Base-by-base conservation (phyloP, 2,797 vertebrate species). In the Pangasius larnaudii region DNA sequence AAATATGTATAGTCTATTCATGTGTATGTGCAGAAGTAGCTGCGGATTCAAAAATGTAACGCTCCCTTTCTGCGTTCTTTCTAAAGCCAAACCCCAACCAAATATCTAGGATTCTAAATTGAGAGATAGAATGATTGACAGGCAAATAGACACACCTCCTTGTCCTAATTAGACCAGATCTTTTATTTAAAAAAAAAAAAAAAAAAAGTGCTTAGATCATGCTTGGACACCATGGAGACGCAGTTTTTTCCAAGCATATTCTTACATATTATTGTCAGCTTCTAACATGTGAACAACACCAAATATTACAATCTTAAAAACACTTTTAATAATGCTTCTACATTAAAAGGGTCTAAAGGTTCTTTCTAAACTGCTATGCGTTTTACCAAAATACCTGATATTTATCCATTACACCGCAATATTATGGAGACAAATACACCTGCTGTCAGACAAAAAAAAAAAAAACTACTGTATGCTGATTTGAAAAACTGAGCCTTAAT, bases 401-500 rank as follows among this genome's bases (percentile, higher is more conserved):
- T 75, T 77, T 77, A 16, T 11, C 24, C 1, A 51, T 49, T 51
- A 77, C 74, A 51, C 5, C 36, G 14, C 0, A 36, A 14, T 14
- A 59, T 39, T 22, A 42, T 65, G 3, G 24, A 30, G 42, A 84
- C 49, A 75, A 75, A 61, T 56, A 2, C 51, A 86, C 19, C 46
- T 46, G 9, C 46, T 46, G 8, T 46, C 46, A 46, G 8, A 46
- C 46, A 8, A 46, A 46, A 46, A 46, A 42, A 69, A 79, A 65
- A 36, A 58, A 69, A 5, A 24, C 2, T 6, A 39, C 19, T 69
- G 61, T 67, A 39, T 42, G 24, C 18, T 56, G 5, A 81, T 74
- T 22, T 42, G 67, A 71, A 84, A 65, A 84, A 24, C 19, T 51
- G 53, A 33, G 85, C 11, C 36, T 27, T 59, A n/a, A 85, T 67